Base-by-base conservation (phyloP, 2,797 vertebrate species). In the Enteromius afrohamiltoni region DNA sequence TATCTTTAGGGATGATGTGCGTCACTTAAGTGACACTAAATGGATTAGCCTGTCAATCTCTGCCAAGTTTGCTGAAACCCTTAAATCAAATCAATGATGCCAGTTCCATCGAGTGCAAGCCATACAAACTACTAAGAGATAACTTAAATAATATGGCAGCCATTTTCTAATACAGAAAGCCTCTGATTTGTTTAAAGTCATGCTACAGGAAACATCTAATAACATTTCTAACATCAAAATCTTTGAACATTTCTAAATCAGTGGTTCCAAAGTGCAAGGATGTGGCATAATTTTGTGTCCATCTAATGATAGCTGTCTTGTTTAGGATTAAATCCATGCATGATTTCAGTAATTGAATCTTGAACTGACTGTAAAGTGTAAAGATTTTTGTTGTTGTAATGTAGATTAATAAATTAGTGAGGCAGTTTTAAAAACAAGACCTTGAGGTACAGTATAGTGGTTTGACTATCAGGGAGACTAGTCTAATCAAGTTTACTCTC, bases 21-120 rank as follows among this genome's bases (percentile, higher is more conserved):
- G 23, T 83, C 82, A 86, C 34, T 60, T 67, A 60, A 26, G 23
- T 60, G 23, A 26, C 58, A 60, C 58, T 60, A 14, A 26, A 62
- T 62, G n/a, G 86, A 88, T 88, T 80, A 85, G 26, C 71, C 55
- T 80, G 82, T 89, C 86, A 85, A 77, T 88, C 83, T 77, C 58
- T 67, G 29, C 40, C 49, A 68, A 17, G 31, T 47, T 68, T 37
- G 55, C 76, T 6, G 76, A 83, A 62, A 77, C 73, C 69, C 64
- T 64, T 70, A 85, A 78, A 80, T 65, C 65, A 79, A 87, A 87
- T 89, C 49, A 85, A 79, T 85, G 67, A 77, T 82, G 78, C 45
- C 84, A 84, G 80, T 83, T 21, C 68, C 29, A n/a, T 8, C 40
- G 26, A 34, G 31, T 29, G 42, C 34, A 47, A 65, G 65, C 74